Evolutionary conservation across 2,888 invertebrate genomes (phyloP).

Genomic region (Conomelus anceps): DNA sequence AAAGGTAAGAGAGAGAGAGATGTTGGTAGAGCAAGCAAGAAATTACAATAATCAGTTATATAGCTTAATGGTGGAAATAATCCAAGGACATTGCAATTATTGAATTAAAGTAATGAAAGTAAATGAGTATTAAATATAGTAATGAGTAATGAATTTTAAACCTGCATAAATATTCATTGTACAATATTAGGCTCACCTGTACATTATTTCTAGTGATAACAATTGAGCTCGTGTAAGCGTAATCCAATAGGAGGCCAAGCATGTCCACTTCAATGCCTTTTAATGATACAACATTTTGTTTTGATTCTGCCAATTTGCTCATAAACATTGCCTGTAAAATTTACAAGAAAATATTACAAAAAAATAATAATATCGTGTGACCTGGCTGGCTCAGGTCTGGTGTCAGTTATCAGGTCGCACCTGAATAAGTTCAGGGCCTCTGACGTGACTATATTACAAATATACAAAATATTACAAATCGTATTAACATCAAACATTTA

Average conservation of each 20-base stretch:
- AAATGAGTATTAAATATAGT: too few relatives aligned
- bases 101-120: too few relatives aligned
- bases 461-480: too few relatives aligned
- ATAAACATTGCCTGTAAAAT: constrained; percentile 42
- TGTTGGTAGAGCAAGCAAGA: not conserved
- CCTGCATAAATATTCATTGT: too few relatives aligned
- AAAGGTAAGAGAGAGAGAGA: too few relatives aligned
- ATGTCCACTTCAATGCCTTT: constrained; percentile 43
- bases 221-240: constrained; percentile 43
- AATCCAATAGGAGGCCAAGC: constrained; percentile 42
- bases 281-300: constrained; percentile 41
- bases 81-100: too few relatives aligned
- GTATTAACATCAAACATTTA: too few relatives aligned
- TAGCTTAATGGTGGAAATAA: too few relatives aligned
- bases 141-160: too few relatives aligned
- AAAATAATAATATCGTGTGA: not conserved
- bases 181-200: not conserved
- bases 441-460: too few relatives aligned
- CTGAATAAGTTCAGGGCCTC: too few relatives aligned
- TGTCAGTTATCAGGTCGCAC: too few relatives aligned
- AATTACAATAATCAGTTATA: not conserved
- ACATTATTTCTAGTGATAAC: constrained; percentile 43
- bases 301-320: constrained; percentile 43
- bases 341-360: constrained; percentile 8
- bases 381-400: not conserved